These are phyloP conservation scores for Habrosyne pyritoides DNA, from an alignment of 2,888 invertebrate species.

Conservation along the genomic window DNA sequence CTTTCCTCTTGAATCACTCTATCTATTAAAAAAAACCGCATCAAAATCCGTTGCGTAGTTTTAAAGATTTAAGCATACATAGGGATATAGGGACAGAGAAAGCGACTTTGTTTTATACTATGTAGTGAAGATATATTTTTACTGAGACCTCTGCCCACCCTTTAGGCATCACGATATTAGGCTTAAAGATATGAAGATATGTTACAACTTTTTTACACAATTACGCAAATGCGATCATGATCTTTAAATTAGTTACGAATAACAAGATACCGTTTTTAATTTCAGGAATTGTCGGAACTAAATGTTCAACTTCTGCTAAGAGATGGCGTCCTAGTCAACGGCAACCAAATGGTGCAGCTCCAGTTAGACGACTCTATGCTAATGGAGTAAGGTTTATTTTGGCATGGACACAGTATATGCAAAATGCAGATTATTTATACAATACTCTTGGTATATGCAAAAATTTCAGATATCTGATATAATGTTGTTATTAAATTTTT, in stretches of 20 bases:
- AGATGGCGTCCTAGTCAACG: conserved; percentile 45
- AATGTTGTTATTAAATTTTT: too few species aligned
- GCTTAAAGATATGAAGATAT: too few species aligned
- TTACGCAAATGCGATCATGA: conserved; percentile 1
- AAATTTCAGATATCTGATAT: neutral
- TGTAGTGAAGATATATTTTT: too few species aligned
- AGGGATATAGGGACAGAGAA: too few species aligned
- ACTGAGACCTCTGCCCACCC: too few species aligned
- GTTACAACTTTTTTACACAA: too few species aligned
- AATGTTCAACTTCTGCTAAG: conserved; percentile 56
- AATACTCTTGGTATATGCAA: neutral
- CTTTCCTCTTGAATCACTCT: too few species aligned
- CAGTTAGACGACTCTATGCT: conserved; percentile 45
- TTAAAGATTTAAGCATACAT: too few species aligned
- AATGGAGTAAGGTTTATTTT: conserved; percentile 24
- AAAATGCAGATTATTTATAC: neutral
- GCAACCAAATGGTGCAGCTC: conserved; percentile 50
- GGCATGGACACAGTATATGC: neutral
- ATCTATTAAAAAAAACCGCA: too few species aligned
- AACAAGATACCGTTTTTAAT: conserved; percentile 12
- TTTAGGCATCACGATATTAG: too few species aligned
- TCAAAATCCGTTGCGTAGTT: too few species aligned
- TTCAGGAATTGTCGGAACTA: conserved; percentile 49
- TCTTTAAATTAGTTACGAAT: neutral
- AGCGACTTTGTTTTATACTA: too few species aligned